Evolutionary conservation across 1,140 invertebrate species (phyloP).

Genomic region (Atta cephalotes): DNA sequence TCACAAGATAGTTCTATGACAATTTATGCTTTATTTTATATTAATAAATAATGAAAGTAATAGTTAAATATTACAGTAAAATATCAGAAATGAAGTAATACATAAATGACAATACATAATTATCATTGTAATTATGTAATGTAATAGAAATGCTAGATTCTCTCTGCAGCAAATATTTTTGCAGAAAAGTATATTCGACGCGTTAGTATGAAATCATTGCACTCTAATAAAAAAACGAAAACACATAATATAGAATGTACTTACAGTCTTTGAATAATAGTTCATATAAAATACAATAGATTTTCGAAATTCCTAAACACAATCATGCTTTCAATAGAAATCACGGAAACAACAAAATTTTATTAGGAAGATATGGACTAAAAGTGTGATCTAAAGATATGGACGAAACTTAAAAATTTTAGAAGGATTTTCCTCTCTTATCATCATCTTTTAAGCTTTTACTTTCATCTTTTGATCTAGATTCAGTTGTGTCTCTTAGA

Average conservation of each 20-base stretch:
- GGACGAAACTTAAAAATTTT: slow-evolving; percentile 33
- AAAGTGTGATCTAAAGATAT: not conserved
- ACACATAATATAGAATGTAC: not conserved
- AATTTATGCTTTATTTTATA: slow-evolving; percentile 68
- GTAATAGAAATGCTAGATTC: slow-evolving; percentile 41
- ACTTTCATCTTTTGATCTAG: not conserved
- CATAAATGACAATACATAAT: slow-evolving; percentile 27
- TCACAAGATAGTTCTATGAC: slow-evolving; percentile 5
- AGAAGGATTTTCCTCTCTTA: slow-evolving; percentile 73
- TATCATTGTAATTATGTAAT: slow-evolving; percentile 43
- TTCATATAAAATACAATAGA: not conserved
- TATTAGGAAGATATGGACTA: not conserved
- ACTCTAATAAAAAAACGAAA: not conserved
- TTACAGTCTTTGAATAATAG: slow-evolving; percentile 14
- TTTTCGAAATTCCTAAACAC: slow-evolving; percentile 15
- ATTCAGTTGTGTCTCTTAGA: slow-evolving; percentile 63
- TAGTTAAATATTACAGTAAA: slow-evolving; percentile 54
- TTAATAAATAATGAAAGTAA: slow-evolving; percentile 77
- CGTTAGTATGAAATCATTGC: slow-evolving; percentile 24
- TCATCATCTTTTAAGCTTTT: slow-evolving; percentile 1
- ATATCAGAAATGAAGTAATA: slow-evolving; percentile 6
- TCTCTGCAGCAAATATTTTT: slow-evolving; percentile 23
- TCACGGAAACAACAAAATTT: slow-evolving; percentile 14
- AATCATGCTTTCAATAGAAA: not conserved
- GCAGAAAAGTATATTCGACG: not conserved